Conservation (phyloP, 2,113 vertebrate species). For the Microtus richardsoni region DNA sequence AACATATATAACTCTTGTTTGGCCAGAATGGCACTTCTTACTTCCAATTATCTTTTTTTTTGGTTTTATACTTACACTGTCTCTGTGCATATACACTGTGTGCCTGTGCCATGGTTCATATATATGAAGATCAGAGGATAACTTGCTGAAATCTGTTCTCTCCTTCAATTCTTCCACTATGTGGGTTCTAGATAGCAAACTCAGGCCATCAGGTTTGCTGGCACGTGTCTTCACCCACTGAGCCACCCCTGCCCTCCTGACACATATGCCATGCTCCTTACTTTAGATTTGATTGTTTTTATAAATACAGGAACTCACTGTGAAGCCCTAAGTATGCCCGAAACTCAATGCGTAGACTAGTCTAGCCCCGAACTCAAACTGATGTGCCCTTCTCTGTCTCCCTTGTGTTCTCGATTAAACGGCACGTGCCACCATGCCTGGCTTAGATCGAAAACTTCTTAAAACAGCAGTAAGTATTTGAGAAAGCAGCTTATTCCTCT, state of each 20-base stretch:
- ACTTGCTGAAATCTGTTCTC: background rate
- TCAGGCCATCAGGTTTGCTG: background rate
- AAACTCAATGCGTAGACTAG: background rate
- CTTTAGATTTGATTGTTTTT: background rate
- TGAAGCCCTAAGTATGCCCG: too few species aligned
- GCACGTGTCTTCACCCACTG: too few species aligned
- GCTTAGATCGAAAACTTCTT: background rate
- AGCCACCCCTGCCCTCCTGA: background rate
- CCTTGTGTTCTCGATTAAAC: background rate
- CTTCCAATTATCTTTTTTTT: background rate
- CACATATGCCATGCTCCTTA: background rate
- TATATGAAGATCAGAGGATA: background rate
- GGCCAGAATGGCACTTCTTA: background rate
- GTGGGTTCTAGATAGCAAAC: background rate
- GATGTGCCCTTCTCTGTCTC: background rate
- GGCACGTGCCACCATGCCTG: background rate
- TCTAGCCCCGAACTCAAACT: background rate
- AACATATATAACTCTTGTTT: background rate
- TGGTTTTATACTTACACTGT: background rate
- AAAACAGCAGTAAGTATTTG: background rate
- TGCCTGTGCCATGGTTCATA: too few species aligned
- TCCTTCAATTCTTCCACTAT: background rate
- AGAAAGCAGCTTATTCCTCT: constrained; percentile 34
- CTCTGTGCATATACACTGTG: background rate
- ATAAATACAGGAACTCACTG: background rate